A percentile compares a stretch with the other conserved stretches of the same genome.
These are phyloP conservation scores for Ceratina japonica DNA, from an alignment of 1,140 invertebrate species.

Conservation along the genomic window DNA sequence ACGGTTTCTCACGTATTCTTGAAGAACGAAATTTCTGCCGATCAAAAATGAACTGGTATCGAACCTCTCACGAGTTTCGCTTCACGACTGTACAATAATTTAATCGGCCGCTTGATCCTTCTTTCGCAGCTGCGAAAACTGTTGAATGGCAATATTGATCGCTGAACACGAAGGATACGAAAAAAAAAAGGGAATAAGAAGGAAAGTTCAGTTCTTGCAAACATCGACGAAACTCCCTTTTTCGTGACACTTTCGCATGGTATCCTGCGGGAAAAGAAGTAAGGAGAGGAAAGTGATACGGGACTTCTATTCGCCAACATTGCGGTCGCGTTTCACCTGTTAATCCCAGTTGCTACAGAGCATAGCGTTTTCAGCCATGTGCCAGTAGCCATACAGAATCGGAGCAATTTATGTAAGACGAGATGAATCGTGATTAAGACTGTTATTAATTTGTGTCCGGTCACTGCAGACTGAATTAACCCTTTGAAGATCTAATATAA, in stretches of 20 bases:
- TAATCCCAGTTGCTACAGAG: slow-evolving; percentile 65
- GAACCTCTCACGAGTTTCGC: not conserved
- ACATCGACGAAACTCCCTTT: slow-evolving; percentile 23
- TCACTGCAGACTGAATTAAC: not conserved
- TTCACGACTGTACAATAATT: not conserved
- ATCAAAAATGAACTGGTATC: not conserved
- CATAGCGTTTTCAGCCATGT: slow-evolving; percentile 68
- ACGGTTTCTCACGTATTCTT: slow-evolving; percentile 18
- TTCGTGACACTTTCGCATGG: slow-evolving; percentile 13
- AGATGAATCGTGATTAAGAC: not conserved
- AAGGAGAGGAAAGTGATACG: slow-evolving; percentile 61
- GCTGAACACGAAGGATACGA: too few species aligned
- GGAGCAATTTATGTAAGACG: not conserved
- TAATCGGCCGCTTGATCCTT: not conserved
- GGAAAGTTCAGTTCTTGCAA: slow-evolving; percentile 18
- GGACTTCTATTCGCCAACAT: slow-evolving; percentile 63
- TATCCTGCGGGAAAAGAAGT: slow-evolving; percentile 18
- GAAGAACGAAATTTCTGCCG: not conserved
- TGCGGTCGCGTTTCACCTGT: slow-evolving; percentile 70
- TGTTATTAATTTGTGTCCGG: not conserved
- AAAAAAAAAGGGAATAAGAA: not conserved
- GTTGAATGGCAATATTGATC: too few species aligned
- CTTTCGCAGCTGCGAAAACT: too few species aligned
- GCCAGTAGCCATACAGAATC: slow-evolving; percentile 38
- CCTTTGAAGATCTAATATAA: not conserved